Percentiles rank a stretch among this genome's conserved stretches.
These are phyloP conservation scores for Andricus curvator DNA, from an alignment of 2,888 invertebrate genomes.

Conservation along the genomic window DNA sequence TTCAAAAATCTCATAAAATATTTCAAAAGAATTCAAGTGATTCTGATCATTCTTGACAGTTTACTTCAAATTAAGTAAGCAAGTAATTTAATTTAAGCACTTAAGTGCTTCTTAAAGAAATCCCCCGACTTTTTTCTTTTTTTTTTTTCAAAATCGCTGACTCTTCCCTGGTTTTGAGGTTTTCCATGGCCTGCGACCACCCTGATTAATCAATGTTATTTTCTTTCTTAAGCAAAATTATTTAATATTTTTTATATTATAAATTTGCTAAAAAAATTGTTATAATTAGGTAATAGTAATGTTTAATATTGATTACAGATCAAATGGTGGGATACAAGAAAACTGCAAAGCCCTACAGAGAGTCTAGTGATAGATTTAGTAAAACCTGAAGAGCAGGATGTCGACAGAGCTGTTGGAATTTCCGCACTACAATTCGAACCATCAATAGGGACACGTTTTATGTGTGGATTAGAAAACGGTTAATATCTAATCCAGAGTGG, in stretches of 20 bases:
- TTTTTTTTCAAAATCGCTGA: no score
- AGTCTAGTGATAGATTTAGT: constrained; percentile 85
- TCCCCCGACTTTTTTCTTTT: no score
- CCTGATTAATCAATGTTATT: no score
- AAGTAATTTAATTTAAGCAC: no score
- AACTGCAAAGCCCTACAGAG: constrained; percentile 86
- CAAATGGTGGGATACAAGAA: constrained; percentile 87
- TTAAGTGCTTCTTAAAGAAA: no score
- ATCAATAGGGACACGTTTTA: constrained; percentile 91
- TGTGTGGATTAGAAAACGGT: constrained; percentile 86
- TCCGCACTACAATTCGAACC: constrained; percentile 90
- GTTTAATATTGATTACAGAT: constrained; percentile 60
- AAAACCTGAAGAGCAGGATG: constrained; percentile 82
- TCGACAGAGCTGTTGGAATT: constrained; percentile 85
- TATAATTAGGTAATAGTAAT: constrained; percentile 4
- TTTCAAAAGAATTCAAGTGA: no score
- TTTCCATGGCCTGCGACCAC: no score
- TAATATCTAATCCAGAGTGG: constrained; percentile 38
- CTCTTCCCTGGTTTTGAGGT: no score
- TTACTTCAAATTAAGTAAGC: no score
- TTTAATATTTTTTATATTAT: not conserved
- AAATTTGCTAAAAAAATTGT: not conserved
- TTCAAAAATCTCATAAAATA: no score
- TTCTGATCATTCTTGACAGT: no score
- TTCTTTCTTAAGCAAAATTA: not conserved